Base-by-base conservation (phyloP, 2,888 invertebrate genomes). In the Ochropleura plecta region DNA sequence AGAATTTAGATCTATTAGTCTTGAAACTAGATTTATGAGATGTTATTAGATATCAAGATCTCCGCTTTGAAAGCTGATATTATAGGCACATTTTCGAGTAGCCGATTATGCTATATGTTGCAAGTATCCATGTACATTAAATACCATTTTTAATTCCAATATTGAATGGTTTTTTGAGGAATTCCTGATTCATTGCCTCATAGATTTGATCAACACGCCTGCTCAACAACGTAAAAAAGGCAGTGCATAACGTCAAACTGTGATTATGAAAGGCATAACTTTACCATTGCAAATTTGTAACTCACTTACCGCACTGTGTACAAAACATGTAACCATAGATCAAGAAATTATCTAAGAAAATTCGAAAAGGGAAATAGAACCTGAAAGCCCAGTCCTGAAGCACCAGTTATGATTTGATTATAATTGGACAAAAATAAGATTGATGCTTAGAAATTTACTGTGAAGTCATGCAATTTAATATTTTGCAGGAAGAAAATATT, bases 1-100 rank as follows among this genome's bases (percentile, higher is more conserved):
- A 57, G 69, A 73, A 30, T 57, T 81, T 57, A 67, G 84, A 84
- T 81, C 62, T 81, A 69, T 82, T 83, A 48, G 49, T 64, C n/a
- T 40, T 46, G 20, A 40, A 53, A n/a, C 14, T 63, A 46, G 66
- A 51, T 79, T 53, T 79, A 60, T 48, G 20, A 60, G 20, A 53
- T 60, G 51, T 48, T 78, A 44, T 49, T 60, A 9, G 7, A 49
- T 55, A 44, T 55, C 10, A 14, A 44, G 57, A 76, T 67, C 8
- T 40, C 5, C 4, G 14, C 46, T 63, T 60, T 42, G 44, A 18
- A 73, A 63, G 18, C 8, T 74, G 9, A 51, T 59, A 20, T 46
- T 42, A 3, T 40, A 12, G 14, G n/a, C n/a, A 30, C 2, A 55
- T 49, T 62, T 72, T 62, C n/a, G 20, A 5, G 30, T 48, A 1